A percentile compares a stretch with the other conserved stretches of the same genome.
phyloP scores from a whole-genome alignment of 1,140 invertebrate genomes.

The Chlorops oryzae region DNA sequence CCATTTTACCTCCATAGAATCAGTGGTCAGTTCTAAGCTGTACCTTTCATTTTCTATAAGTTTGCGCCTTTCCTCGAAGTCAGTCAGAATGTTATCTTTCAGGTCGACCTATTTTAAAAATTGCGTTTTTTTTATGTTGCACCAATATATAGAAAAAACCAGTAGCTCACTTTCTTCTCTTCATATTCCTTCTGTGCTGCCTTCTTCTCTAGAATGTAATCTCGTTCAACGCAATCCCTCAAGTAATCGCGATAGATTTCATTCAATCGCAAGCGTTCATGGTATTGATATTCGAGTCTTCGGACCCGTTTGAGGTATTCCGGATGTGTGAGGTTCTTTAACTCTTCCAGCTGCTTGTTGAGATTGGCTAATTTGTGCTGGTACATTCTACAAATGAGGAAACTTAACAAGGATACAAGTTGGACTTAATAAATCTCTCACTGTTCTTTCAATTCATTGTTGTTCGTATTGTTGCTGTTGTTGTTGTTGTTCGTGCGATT shows the following conservation, averaged over 20 bases:
- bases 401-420: constrained; percentile 6
- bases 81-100: constrained; percentile 79
- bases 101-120: constrained; percentile 56
- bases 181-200: constrained; percentile 87
- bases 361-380: constrained; percentile 85
- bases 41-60: constrained; percentile 82
- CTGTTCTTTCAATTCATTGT: constrained; percentile 83
- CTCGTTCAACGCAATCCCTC: constrained; percentile 78
- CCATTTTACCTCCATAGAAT: constrained; percentile 77
- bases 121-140: background rate
- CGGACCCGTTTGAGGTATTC: constrained; percentile 79
- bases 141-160: background rate
- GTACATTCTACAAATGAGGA: constrained; percentile 82
- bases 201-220: constrained; percentile 83
- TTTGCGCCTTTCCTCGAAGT: constrained; percentile 88
- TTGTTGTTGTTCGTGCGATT: constrained; percentile 62
- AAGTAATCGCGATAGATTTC: constrained; percentile 76
- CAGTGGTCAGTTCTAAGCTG: constrained; percentile 80
- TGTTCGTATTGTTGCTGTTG: constrained; percentile 46
- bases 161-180: constrained; percentile 67
- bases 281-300: constrained; percentile 73
- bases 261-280: constrained; percentile 74
- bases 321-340: constrained; percentile 78
- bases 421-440: too few relatives aligned
- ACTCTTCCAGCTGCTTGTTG: constrained; percentile 83